Evolutionary conservation across 2,113 vertebrate genomes (phyloP).

Genomic region (Rafetus swinhoei): DNA sequence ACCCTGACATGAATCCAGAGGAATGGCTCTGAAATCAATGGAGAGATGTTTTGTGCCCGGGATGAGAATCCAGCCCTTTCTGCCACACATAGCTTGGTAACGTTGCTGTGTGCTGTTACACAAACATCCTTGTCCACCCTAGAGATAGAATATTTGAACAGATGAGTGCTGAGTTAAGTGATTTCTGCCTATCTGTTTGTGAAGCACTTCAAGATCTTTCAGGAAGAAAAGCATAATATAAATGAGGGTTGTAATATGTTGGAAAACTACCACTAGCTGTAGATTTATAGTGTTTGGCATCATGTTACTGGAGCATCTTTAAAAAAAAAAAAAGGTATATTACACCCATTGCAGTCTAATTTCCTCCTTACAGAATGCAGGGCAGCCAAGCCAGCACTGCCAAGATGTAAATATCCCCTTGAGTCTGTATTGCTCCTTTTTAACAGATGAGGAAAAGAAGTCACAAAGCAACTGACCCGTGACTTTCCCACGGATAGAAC

Average conservation of each 20-base stretch:
- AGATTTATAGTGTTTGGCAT: conserved; percentile 64
- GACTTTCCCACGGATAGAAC: not conserved
- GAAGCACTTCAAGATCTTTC: conserved; percentile 49
- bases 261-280: conserved; percentile 55
- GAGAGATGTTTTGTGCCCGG: not conserved
- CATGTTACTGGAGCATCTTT: conserved; percentile 19
- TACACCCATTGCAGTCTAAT: conserved; percentile 18
- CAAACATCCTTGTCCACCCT: not conserved
- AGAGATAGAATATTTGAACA: not conserved
- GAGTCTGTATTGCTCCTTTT: conserved; percentile 16
- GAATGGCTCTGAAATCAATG: not conserved
- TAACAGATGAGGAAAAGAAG: conserved; percentile 25
- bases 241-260: conserved; percentile 38
- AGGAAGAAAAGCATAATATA: conserved; percentile 35
- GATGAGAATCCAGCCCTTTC: not conserved
- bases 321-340: not conserved
- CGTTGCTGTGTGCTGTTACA: not conserved
- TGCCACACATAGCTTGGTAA: not conserved
- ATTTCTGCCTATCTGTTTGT: not conserved
- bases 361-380: conserved; percentile 63
- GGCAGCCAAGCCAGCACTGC: conserved; percentile 35
- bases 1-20: not conserved
- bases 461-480: conserved; percentile 3
- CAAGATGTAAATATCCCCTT: conserved; percentile 59
- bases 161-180: not conserved